Evolutionary conservation across 1,140 invertebrate species (phyloP).

Genomic region (Hylaeus anthracinus): DNA sequence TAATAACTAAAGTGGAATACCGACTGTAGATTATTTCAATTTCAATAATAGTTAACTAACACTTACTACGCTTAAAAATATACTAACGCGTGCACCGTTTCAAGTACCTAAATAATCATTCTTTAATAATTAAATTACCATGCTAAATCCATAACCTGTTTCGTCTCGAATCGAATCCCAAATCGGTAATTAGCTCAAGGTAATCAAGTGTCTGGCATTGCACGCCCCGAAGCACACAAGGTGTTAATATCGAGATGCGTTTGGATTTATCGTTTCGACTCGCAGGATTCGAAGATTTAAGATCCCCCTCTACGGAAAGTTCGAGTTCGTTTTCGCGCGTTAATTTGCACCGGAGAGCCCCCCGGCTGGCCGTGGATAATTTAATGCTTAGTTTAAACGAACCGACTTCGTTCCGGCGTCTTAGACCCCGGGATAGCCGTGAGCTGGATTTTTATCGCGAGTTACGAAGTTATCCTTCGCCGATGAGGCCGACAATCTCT

Average conservation of each 20-base stretch:
- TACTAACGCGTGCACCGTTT: too few species aligned
- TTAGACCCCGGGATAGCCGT: background rate
- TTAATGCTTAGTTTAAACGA: conserved; percentile 27
- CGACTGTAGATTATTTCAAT: too few species aligned
- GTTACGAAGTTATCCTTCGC: conserved; percentile 50
- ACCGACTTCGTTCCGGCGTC: background rate
- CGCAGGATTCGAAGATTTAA: conserved; percentile 35
- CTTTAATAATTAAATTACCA: too few species aligned
- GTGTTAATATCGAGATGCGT: conserved; percentile 20
- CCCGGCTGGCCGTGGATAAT: conserved; percentile 12
- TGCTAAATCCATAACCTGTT: too few species aligned
- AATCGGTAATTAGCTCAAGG: too few species aligned
- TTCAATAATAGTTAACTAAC: too few species aligned
- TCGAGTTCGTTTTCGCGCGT: conserved; percentile 49
- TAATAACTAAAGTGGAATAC: too few species aligned
- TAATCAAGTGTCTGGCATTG: too few species aligned
- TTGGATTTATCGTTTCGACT: conserved; percentile 36
- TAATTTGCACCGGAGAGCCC: conserved; percentile 24
- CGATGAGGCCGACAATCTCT: conserved; percentile 54
- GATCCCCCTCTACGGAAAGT: conserved; percentile 39
- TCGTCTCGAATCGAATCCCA: too few species aligned
- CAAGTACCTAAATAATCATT: too few species aligned
- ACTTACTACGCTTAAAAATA: too few species aligned
- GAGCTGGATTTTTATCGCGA: conserved; percentile 49
- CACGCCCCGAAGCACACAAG: background rate